Conservation (phyloP, 2,888 invertebrate genomes). For the Fragum whitleyi region DNA sequence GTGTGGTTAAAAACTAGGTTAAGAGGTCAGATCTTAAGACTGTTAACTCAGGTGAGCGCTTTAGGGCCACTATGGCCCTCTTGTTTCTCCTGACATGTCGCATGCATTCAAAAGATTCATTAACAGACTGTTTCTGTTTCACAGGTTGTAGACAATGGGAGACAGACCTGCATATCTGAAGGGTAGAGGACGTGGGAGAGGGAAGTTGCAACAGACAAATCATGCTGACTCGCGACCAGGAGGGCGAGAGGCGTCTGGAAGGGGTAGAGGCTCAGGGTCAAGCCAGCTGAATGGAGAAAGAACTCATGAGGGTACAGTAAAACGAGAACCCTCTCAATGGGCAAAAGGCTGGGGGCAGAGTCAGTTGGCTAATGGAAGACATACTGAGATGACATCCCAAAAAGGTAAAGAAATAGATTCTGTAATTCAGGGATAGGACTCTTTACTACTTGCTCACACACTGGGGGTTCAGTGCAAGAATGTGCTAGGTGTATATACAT, state of each 20-base stretch:
- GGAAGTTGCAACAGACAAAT: conserved; percentile 21
- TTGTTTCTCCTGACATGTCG: too few relatives aligned
- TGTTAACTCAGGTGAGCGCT: too few relatives aligned
- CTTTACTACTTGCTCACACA: too few relatives aligned
- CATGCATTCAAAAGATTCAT: too few relatives aligned
- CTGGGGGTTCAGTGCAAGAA: too few relatives aligned
- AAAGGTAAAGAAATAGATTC: background rate
- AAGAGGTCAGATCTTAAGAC: too few relatives aligned
- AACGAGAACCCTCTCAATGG: background rate
- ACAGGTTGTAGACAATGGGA: conserved; percentile 58
- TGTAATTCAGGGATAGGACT: too few relatives aligned
- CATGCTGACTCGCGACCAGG: background rate
- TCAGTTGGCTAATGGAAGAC: background rate
- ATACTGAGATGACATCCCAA: background rate
- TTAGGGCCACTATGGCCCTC: too few relatives aligned
- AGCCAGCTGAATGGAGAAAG: conserved; percentile 12
- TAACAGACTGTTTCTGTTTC: too few relatives aligned
- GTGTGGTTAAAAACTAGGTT: too few relatives aligned
- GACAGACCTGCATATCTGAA: conserved; percentile 75
- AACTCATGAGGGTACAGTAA: background rate
- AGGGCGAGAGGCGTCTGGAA: background rate
- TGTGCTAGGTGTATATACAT: too few relatives aligned
- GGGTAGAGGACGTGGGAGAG: conserved; percentile 77
- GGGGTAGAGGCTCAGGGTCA: conserved; percentile 5
- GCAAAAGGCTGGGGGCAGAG: background rate